Evolutionary conservation across 2,888 invertebrate species (phyloP).

Genomic region (Griposia aprilina): DNA sequence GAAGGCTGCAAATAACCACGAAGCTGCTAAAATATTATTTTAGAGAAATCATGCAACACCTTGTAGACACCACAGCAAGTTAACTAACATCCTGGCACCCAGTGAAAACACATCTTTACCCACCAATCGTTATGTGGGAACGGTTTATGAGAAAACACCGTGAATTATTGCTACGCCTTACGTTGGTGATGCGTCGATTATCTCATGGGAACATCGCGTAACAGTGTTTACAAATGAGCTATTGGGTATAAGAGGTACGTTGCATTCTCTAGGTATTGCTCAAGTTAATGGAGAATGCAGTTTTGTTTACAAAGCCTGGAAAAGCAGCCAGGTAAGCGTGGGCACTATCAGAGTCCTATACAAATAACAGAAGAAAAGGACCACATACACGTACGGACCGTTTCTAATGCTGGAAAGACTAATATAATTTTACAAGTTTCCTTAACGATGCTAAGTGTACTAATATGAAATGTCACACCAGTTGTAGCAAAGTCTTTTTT

Average conservation of each 20-base stretch:
- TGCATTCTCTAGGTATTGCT: constrained; percentile 8
- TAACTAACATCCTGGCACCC: constrained; percentile 17
- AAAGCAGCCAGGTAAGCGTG: background rate
- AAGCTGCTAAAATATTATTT: background rate
- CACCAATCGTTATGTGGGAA: constrained; percentile 45
- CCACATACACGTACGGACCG: background rate
- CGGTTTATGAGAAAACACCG: constrained; percentile 54
- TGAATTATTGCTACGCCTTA: constrained; percentile 58
- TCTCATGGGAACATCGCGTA: constrained; percentile 59
- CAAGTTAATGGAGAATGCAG: constrained; percentile 9
- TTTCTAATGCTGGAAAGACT: too few species aligned
- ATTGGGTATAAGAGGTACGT: constrained; percentile 22
- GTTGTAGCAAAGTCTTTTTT: too few species aligned
- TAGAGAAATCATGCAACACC: constrained; percentile 8
- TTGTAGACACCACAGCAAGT: background rate
- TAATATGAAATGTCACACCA: too few species aligned
- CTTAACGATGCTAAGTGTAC: too few species aligned
- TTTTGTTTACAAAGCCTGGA: background rate
- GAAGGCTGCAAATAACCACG: background rate
- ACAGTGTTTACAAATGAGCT: constrained; percentile 45
- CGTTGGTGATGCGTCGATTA: constrained; percentile 55
- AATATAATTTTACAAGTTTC: too few species aligned
- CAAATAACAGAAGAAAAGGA: background rate
- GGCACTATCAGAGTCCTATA: background rate
- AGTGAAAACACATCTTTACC: constrained; percentile 38